Conservation (phyloP, 2,888 invertebrate species). For the Diabrotica balteata region DNA sequence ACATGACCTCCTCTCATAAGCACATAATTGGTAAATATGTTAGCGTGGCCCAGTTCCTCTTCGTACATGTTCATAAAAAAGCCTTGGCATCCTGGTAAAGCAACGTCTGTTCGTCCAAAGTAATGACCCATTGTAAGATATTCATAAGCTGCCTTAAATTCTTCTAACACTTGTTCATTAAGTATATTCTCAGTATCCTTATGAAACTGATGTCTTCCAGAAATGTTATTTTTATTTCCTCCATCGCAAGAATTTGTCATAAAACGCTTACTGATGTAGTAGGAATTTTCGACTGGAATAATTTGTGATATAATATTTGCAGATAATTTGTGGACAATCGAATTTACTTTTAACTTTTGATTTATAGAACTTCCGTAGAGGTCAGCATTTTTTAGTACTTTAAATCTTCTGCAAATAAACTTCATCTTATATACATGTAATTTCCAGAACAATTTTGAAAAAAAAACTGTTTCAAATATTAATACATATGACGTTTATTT, state of each 20-base stretch:
- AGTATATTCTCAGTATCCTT: constrained; percentile 62
- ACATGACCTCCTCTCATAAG: constrained; percentile 62
- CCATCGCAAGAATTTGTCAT: no score
- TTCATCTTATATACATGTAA: no score
- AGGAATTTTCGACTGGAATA: no score
- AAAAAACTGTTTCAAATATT: no score
- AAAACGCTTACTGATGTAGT: background rate
- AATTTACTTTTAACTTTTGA: no score
- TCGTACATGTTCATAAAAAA: constrained; percentile 63
- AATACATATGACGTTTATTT: no score
- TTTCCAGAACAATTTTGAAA: no score
- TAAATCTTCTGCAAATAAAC: no score
- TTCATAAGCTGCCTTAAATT: constrained; percentile 67
- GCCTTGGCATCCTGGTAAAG: constrained; percentile 59
- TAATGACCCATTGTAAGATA: constrained; percentile 69
- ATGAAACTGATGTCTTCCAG: constrained; percentile 53
- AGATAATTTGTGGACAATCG: no score
- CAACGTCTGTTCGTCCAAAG: constrained; percentile 61
- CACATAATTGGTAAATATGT: constrained; percentile 60
- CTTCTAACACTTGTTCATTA: constrained; percentile 66
- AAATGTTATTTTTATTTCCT: background rate
- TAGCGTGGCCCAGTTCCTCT: constrained; percentile 62
- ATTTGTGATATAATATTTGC: no score
- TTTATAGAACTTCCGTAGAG: background rate
- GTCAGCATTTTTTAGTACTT: no score